These are phyloP conservation scores for Meloidogyne exigua DNA, from an alignment of 1,140 invertebrate genomes.

Conservation along the genomic window DNA sequence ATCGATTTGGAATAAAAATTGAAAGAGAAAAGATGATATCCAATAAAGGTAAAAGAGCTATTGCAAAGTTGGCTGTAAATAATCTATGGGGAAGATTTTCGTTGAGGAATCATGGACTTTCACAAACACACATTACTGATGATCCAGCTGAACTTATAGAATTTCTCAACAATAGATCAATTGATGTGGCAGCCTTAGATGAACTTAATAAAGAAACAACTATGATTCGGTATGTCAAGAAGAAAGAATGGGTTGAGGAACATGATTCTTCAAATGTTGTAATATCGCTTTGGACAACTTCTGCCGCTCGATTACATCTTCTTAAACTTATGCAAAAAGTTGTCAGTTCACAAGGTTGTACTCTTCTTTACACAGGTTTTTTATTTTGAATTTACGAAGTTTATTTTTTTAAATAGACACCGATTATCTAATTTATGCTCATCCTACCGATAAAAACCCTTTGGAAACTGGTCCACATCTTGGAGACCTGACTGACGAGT, in stretches of 20 bases:
- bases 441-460: not conserved
- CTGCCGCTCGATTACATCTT: not conserved
- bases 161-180: not conserved
- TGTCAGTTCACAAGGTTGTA: not conserved
- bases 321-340: conserved; percentile 7
- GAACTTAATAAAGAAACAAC: not conserved
- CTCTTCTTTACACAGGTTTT: not conserved
- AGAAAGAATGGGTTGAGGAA: conserved; percentile 3
- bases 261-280: conserved; percentile 3
- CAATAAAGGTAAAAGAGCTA: not conserved
- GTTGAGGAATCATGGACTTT: not conserved
- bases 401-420: not conserved
- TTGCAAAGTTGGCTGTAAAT: not conserved
- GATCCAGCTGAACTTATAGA: no score
- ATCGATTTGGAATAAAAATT: not conserved
- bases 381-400: not conserved
- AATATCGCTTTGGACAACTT: conserved; percentile 13
- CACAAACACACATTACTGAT: not conserved
- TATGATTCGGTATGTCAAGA: not conserved
- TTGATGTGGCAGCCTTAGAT: not conserved
- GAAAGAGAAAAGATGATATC: not conserved
- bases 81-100: conserved; percentile 16
- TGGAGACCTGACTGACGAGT: conserved; percentile 14
- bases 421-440: not conserved
- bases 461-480: conserved; percentile 14